Evolutionary conservation across 30 jellyfish, hydroid and myxozoan genomes (phyloP).

Genomic region (Rhopilema esculentum): DNA sequence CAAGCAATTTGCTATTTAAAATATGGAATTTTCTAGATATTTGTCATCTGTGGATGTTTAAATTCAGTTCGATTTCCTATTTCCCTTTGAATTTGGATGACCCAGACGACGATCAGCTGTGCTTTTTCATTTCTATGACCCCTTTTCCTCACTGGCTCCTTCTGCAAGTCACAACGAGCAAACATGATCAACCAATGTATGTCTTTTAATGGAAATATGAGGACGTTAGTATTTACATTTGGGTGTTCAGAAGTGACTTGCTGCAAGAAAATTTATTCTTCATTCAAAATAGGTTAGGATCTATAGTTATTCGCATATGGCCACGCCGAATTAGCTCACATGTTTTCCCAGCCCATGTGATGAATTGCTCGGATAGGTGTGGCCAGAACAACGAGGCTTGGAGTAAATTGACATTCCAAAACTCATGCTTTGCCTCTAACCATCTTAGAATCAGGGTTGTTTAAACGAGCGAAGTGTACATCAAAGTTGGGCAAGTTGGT

Average conservation of each 20-base stretch:
- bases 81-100: slow-evolving; percentile 4
- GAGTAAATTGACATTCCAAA: not conserved
- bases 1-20: not conserved
- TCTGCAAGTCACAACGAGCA: not conserved
- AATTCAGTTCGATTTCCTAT: not conserved
- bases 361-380: not conserved
- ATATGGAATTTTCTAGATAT: not conserved
- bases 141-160: slow-evolving; percentile 49
- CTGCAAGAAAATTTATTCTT: not conserved
- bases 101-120: slow-evolving; percentile 63
- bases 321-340: not conserved
- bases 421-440: not conserved
- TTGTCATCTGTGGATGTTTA: not conserved
- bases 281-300: not conserved
- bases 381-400: not conserved
- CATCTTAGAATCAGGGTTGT: too few species aligned
- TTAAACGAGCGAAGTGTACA: too few species aligned
- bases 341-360: not conserved
- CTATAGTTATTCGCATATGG: too few species aligned
- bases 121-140: slow-evolving; percentile 3
- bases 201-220: not conserved
- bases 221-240: not conserved
- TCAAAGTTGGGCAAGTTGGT: too few species aligned
- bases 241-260: not conserved
- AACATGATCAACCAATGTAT: not conserved